These are phyloP conservation scores for Chymomyza amoena DNA, from an alignment of 2,888 invertebrate species.

Conservation along the genomic window DNA sequence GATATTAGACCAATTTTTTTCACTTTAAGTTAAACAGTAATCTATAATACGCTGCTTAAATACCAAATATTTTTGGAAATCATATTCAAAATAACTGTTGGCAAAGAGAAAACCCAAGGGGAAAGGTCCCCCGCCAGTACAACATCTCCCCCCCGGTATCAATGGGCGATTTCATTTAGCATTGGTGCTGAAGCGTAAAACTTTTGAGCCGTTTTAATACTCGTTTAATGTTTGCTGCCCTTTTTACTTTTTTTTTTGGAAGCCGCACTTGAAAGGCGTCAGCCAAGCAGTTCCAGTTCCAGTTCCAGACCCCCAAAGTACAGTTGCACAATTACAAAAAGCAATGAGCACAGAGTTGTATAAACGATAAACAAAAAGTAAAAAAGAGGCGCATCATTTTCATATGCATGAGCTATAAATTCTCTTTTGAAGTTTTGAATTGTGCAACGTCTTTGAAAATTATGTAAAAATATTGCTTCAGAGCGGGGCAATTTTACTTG, in stretches of 20 bases:
- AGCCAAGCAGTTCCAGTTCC: background rate
- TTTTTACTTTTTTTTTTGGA: constrained; percentile 8
- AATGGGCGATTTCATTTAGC: constrained; percentile 14
- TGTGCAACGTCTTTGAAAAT: constrained; percentile 23
- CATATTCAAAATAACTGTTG: no score
- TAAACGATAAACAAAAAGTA: no score
- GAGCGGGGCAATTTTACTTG: constrained; percentile 15
- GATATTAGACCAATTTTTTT: no score
- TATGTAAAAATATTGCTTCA: constrained; percentile 2
- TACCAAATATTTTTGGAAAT: no score
- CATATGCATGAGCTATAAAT: constrained; percentile 56
- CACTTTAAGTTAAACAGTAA: no score
- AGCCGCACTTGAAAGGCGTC: constrained; percentile 7
- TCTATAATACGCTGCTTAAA: no score
- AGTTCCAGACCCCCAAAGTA: constrained; percentile 4
- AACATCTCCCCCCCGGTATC: background rate
- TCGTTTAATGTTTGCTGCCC: constrained; percentile 28
- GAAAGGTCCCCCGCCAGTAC: no score
- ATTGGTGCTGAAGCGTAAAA: constrained; percentile 41
- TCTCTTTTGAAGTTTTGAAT: constrained; percentile 55
- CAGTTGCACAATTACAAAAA: constrained; percentile 67
- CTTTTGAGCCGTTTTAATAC: constrained; percentile 35
- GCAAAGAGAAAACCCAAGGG: background rate
- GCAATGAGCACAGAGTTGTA: constrained; percentile 10
- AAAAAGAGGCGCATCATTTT: constrained; percentile 44